Conservation (phyloP, 2,888 invertebrate species). For the Aporophyla nigra region DNA sequence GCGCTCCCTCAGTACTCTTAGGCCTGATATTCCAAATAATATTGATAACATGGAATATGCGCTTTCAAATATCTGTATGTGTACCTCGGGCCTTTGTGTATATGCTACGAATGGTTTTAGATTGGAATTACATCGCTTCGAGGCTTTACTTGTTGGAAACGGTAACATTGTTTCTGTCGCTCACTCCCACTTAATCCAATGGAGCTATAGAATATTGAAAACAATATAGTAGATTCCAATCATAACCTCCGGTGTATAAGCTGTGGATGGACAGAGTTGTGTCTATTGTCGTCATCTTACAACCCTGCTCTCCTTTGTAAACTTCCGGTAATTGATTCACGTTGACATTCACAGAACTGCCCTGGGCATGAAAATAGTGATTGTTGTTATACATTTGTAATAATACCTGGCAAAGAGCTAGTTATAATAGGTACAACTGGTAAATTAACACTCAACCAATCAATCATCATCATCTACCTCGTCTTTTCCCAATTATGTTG, state of each 20-base stretch:
- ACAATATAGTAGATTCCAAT: constrained; percentile 3
- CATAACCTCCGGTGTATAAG: background rate
- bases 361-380: background rate
- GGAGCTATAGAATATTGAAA: constrained; percentile 17
- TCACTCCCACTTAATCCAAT: background rate
- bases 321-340: background rate
- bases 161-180: background rate
- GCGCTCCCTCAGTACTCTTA: background rate
- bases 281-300: background rate
- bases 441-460: background rate
- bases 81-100: background rate
- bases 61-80: background rate
- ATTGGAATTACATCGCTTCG: background rate
- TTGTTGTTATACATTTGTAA: background rate
- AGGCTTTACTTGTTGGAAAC: background rate
- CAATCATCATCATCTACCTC: too few relatives aligned
- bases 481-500: too few relatives aligned
- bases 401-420: background rate
- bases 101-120: background rate
- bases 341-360: background rate
- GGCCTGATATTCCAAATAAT: background rate
- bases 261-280: background rate
- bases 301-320: too few relatives aligned
- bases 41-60: background rate
- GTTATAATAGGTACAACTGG: background rate